Evolutionary conservation across 1,140 invertebrate genomes (phyloP), one percentile per base, ranked within the genome.

Genomic region (Vanessa atalanta): DNA sequence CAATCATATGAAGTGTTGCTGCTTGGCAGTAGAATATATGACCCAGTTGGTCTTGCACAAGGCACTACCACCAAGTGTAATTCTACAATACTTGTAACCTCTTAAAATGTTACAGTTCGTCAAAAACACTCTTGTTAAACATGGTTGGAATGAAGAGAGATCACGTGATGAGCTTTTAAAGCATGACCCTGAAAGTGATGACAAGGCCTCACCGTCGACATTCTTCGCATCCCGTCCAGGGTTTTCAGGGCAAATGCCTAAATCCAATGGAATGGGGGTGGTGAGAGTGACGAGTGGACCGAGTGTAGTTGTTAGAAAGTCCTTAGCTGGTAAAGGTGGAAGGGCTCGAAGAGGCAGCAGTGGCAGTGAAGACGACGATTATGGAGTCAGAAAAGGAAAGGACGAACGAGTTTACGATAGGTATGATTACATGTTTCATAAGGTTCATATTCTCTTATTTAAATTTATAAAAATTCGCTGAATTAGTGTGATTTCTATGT

Each of bases 141-240:
- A 93, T 48, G 82, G 83, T 23, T 93, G 93, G 93, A 93, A 89
- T 74, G 93, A 93, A 76, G 93, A 93, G 61, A 78, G 90, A 51
- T 77, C 91, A 3, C 84, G 93, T 14, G 93, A 93, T 73, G 92
- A 93, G 60, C 83, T 93, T 0, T 77, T 93, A 0, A 89, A 89
- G 57, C 80, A 90, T 60, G 93, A 93, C 73, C 92, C 92, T 0
- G 93, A 93, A 53, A 89, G 84, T 72, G 80, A 90, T 13, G 91
- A 91, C 1, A 88, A 81, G 47, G 67, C 75, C n/a, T 64, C 78
- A 2, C 72, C 79, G 3, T 73, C 79, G 3, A 69, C 61, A 0
- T 82, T 72, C 72, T 75, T 79, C 31, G 75, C 73, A 2, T 80
- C 83, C 0, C 55, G 84, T 4, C 85, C 89, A 6, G 81, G 86